Percentiles rank a stretch among this genome's conserved stretches.
Evolutionary conservation across 2,888 invertebrate genomes (phyloP).

Genomic region (Malachius bipustulatus): DNA sequence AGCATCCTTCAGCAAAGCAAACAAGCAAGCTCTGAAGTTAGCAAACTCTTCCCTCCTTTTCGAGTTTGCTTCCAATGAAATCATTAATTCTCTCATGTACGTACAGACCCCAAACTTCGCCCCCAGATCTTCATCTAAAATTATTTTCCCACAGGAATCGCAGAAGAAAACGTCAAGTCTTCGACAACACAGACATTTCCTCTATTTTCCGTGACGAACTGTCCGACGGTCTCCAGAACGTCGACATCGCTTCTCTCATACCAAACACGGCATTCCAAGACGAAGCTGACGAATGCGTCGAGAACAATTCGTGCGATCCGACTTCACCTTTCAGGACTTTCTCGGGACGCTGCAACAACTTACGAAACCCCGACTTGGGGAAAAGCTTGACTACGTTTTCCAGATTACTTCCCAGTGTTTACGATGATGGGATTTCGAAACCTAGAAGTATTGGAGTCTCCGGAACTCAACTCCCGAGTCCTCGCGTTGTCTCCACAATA

Average conservation of each 20-base stretch:
- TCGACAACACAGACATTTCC: conserved; percentile 47
- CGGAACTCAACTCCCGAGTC: conserved; percentile 70
- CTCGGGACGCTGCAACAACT: conserved; percentile 80
- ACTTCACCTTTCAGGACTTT: conserved; percentile 58
- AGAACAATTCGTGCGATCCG: conserved; percentile 58
- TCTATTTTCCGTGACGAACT: conserved; percentile 52
- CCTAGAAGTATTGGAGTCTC: conserved; percentile 64
- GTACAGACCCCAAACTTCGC: conserved; percentile 14
- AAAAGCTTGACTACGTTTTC: conserved; percentile 78
- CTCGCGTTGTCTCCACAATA: conserved; percentile 72
- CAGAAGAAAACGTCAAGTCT: conserved; percentile 63
- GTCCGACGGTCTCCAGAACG: conserved; percentile 63
- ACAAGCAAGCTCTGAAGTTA: conserved; percentile 65
- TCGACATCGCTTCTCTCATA: conserved; percentile 63
- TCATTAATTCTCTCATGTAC: conserved; percentile 52
- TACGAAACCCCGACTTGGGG: conserved; percentile 70
- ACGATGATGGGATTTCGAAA: conserved; percentile 81
- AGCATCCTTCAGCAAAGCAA: conserved; percentile 83
- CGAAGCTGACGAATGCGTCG: conserved; percentile 53
- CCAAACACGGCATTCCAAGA: conserved; percentile 50
- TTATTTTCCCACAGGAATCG: conserved; percentile 32
- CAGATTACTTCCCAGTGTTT: conserved; percentile 70
- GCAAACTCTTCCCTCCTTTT: conserved; percentile 79
- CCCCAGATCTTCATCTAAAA: neutral
- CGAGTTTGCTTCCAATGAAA: conserved; percentile 78